phyloP scores from a whole-genome alignment of 1,140 invertebrate genomes.

The Myzus persicae region DNA sequence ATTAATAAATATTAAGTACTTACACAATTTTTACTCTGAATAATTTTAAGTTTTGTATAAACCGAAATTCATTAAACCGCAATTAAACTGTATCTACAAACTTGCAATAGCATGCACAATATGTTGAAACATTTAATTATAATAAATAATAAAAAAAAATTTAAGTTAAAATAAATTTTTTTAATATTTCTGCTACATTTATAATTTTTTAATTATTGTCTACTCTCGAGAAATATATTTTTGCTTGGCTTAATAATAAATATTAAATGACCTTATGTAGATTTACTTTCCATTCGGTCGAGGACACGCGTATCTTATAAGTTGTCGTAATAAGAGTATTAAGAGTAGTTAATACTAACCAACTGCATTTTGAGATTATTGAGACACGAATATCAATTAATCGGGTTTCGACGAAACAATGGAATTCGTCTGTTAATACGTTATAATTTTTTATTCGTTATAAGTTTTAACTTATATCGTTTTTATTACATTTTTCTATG shows the following conservation, averaged over 20 bases:
- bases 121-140: too few relatives aligned
- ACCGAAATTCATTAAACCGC: too few relatives aligned
- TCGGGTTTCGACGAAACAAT: background rate
- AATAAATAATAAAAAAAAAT: too few relatives aligned
- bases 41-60: too few relatives aligned
- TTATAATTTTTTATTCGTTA: background rate
- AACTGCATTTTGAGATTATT: background rate
- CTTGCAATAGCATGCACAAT: too few relatives aligned
- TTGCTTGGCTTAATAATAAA: background rate
- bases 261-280: background rate
- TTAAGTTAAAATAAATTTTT: too few relatives aligned
- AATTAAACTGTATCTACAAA: too few relatives aligned
- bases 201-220: background rate
- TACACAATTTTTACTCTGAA: background rate
- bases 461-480: too few relatives aligned
- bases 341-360: background rate
- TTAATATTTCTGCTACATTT: background rate
- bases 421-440: background rate
- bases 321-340: background rate
- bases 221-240: background rate
- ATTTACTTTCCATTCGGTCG: conserved; percentile 4
- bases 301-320: background rate
- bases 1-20: too few relatives aligned
- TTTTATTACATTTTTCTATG: background rate
- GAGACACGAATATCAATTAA: background rate